phyloP scores from a whole-genome alignment of 2,797 vertebrate genomes.

The Muscicapa striata region DNA sequence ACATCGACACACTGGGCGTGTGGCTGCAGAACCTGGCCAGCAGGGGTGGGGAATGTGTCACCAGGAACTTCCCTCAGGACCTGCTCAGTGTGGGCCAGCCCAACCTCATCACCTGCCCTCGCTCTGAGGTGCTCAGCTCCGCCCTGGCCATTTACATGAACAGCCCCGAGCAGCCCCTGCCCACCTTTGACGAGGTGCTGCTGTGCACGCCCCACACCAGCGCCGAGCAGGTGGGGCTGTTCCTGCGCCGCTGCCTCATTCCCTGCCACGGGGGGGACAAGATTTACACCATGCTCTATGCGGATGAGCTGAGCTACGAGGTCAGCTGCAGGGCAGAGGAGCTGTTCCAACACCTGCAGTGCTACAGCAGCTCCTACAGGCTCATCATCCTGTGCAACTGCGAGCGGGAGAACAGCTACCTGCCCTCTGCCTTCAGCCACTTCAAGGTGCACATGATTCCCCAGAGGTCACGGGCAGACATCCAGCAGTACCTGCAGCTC shows the following conservation, averaged over 20 bases:
- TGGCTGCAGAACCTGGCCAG: conserved; percentile 76
- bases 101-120: conserved; percentile 88
- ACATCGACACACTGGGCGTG: conserved; percentile 82
- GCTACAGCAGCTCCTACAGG: conserved; percentile 74
- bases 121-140: conserved; percentile 82
- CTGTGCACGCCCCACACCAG: conserved; percentile 87
- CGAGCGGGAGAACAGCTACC: conserved; percentile 88
- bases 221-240: conserved; percentile 89
- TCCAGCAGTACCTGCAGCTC: conserved; percentile 84
- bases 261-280: conserved; percentile 72
- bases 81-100: conserved; percentile 79
- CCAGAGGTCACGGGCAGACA: conserved; percentile 70
- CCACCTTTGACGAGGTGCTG: conserved; percentile 91
- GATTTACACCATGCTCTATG: conserved; percentile 88
- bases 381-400: conserved; percentile 89
- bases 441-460: conserved; percentile 86
- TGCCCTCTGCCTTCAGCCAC: conserved; percentile 92
- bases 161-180: conserved; percentile 80
- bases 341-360: conserved; percentile 82
- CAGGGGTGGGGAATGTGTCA: neutral
- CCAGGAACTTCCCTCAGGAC: conserved; percentile 80
- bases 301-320: conserved; percentile 90
- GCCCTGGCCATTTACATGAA: conserved; percentile 91
- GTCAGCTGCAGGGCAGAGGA: conserved; percentile 85
- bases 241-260: conserved; percentile 88